Conservation (phyloP, 2,113 vertebrate genomes). For the Semicossyphus pulcher region DNA sequence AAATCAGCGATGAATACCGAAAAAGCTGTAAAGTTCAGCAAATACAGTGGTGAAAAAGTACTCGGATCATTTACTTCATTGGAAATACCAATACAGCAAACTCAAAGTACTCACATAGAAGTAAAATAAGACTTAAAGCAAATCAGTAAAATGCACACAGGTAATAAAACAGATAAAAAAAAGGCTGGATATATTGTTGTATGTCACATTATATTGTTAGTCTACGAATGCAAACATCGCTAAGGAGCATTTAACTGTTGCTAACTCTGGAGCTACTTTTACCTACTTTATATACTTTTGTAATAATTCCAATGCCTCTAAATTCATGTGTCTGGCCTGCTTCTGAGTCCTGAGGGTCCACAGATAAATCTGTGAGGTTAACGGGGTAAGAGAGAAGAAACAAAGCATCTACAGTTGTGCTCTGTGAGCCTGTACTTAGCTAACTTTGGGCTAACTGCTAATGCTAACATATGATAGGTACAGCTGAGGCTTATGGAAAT, state of each 20-base stretch:
- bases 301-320: background rate
- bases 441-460: background rate
- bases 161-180: too few species aligned
- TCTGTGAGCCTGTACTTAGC: too few species aligned
- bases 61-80: background rate
- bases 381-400: background rate
- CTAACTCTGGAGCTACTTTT: background rate
- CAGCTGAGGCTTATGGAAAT: background rate
- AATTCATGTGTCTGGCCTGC: background rate
- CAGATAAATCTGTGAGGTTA: constrained; percentile 1
- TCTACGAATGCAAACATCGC: background rate
- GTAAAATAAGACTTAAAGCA: too few species aligned
- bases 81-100: background rate
- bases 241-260: background rate
- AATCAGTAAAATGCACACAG: background rate
- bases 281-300: background rate
- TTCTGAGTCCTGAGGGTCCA: background rate
- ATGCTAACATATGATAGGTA: background rate
- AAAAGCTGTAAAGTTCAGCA: background rate
- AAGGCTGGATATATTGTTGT: background rate
- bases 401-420: background rate
- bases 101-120: too few species aligned
- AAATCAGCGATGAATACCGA: constrained; percentile 25
- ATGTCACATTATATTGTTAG: constrained; percentile 3
- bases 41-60: background rate